Evolutionary conservation across 2,888 invertebrate genomes (phyloP).

Genomic region (Cephus rjabovi): DNA sequence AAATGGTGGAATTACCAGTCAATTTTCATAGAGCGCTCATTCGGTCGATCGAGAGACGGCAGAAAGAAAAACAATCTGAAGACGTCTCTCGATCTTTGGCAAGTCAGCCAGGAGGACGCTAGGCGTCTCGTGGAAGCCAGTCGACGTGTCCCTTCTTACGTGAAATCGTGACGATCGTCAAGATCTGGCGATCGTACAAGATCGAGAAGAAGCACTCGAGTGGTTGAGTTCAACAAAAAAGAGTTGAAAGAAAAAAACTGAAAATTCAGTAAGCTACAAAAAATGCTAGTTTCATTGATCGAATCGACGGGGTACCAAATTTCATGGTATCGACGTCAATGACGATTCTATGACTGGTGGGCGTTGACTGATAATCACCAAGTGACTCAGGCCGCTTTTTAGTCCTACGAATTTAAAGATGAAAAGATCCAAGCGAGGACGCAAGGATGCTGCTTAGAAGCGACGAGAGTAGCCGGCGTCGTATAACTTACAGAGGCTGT

Average conservation of each 20-base stretch:
- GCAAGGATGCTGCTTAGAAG: constrained; percentile 68
- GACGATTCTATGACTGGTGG: neutral
- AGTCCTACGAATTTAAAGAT: neutral
- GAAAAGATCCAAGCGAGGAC: neutral
- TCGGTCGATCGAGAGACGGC: neutral
- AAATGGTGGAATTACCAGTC: neutral
- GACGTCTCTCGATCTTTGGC: neutral
- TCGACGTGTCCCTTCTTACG: neutral
- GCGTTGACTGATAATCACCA: neutral
- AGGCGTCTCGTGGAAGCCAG: neutral
- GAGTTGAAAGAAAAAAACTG: neutral
- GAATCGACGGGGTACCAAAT: neutral
- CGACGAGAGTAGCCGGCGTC: constrained; percentile 84
- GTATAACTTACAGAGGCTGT: constrained; percentile 88
- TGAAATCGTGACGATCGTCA: neutral
- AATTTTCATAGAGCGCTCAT: neutral
- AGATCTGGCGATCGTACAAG: neutral
- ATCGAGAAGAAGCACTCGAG: neutral
- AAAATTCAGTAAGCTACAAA: neutral
- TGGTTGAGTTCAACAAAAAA: neutral
- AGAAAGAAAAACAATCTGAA: neutral
- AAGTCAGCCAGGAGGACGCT: neutral
- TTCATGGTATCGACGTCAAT: neutral
- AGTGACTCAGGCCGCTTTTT: neutral
- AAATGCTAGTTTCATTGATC: neutral